A percentile compares a stretch with the other conserved stretches of the same genome.
Evolutionary conservation across 2,797 vertebrate genomes (phyloP).

Genomic region (Nyctalus aviator): DNA sequence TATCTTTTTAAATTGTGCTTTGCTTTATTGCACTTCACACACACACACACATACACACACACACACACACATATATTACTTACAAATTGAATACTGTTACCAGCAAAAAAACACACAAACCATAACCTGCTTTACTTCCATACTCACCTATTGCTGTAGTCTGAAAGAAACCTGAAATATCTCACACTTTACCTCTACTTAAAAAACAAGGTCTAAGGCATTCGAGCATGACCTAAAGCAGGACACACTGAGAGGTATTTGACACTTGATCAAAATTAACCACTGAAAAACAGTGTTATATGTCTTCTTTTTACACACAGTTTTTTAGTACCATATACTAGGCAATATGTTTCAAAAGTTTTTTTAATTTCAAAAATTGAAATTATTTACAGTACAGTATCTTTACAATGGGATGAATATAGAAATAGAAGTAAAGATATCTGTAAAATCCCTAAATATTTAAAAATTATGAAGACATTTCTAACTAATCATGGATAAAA

Average conservation of each 20-base stretch:
- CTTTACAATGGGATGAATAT: slow-evolving; percentile 31
- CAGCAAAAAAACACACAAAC: too few relatives aligned
- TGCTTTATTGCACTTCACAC: not conserved
- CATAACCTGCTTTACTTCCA: not conserved
- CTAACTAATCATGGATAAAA: not conserved
- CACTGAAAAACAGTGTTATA: not conserved
- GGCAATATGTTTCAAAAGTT: not conserved
- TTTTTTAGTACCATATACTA: not conserved
- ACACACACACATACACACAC: not conserved
- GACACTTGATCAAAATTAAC: not conserved
- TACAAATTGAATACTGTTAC: too few relatives aligned
- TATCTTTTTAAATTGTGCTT: not conserved
- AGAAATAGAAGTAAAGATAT: not conserved
- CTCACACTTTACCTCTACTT: not conserved
- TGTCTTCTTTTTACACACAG: not conserved
- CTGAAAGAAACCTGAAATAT: not conserved
- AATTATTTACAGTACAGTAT: not conserved
- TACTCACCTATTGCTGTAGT: not conserved
- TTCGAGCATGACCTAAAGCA: not conserved
- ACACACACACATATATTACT: too few relatives aligned
- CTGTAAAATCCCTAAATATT: not conserved
- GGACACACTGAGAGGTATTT: not conserved
- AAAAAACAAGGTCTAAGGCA: not conserved
- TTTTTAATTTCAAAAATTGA: not conserved
- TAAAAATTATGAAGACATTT: slow-evolving; percentile 9